These are phyloP conservation scores for Paralichthys olivaceus DNA, from an alignment of 2,113 vertebrate species.

Conservation along the genomic window DNA sequence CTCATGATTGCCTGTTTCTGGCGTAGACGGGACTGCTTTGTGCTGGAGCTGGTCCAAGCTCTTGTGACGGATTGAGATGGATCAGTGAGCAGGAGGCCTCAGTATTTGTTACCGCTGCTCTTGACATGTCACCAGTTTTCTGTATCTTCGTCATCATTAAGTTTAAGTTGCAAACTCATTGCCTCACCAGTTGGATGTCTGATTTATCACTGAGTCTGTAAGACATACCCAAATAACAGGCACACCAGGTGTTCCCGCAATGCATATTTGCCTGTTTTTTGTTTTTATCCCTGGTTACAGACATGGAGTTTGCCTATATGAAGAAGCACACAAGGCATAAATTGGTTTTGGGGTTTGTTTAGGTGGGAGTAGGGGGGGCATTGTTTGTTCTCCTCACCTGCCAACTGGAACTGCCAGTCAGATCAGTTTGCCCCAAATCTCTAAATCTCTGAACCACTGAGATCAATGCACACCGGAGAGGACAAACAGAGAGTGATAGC, in stretches of 20 bases:
- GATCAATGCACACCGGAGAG: slow-evolving; percentile 67
- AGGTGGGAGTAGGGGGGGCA: slow-evolving; percentile 34
- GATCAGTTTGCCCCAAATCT: slow-evolving; percentile 65
- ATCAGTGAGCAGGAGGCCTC: slow-evolving; percentile 67
- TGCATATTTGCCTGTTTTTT: slow-evolving; percentile 70
- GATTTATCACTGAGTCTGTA: slow-evolving; percentile 59
- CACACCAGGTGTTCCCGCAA: slow-evolving; percentile 65
- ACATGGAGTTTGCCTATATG: slow-evolving; percentile 71
- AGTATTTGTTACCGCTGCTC: slow-evolving; percentile 61
- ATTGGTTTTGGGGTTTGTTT: slow-evolving; percentile 79
- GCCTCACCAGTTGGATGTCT: slow-evolving; percentile 55
- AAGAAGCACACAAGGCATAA: slow-evolving; percentile 72
- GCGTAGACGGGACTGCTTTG: slow-evolving; percentile 30
- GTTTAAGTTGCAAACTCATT: slow-evolving; percentile 63
- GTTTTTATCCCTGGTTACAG: slow-evolving; percentile 63
- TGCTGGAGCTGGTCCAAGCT: slow-evolving; percentile 48
- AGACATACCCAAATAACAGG: slow-evolving; percentile 51
- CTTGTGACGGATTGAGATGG: slow-evolving; percentile 65
- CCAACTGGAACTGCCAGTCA: slow-evolving; percentile 69
- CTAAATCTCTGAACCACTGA: slow-evolving; percentile 69
- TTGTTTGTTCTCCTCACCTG: slow-evolving; percentile 77
- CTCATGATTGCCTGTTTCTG: slow-evolving; percentile 42
- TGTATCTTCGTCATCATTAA: slow-evolving; percentile 72
- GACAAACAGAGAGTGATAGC: slow-evolving; percentile 63
- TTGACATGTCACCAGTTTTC: slow-evolving; percentile 64